These are phyloP conservation scores for Chloroceryle inda DNA, from an alignment of 2,797 vertebrate genomes.

Conservation along the genomic window DNA sequence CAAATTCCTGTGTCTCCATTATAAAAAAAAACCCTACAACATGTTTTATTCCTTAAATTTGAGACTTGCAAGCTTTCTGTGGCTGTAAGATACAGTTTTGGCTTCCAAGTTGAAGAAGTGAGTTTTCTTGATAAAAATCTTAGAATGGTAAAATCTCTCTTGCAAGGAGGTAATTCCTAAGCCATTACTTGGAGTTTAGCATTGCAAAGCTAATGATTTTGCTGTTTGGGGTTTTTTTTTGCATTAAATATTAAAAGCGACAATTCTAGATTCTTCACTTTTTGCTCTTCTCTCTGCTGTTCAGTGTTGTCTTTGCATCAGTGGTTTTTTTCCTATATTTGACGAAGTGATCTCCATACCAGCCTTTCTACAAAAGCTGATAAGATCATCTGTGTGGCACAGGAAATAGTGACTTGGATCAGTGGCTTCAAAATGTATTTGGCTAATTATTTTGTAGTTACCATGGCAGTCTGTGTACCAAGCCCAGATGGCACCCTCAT, in stretches of 20 bases:
- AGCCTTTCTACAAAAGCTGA: conserved; percentile 3
- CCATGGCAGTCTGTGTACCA: conserved; percentile 39
- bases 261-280: neutral
- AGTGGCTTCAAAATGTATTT: conserved; percentile 44
- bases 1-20: neutral
- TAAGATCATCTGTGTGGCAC: conserved; percentile 35
- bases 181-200: neutral
- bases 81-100: neutral
- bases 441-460: conserved; percentile 65
- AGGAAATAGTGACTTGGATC: conserved; percentile 23
- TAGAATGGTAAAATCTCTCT: neutral
- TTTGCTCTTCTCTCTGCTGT: neutral
- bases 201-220: neutral
- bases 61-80: neutral
- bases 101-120: neutral
- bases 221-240: neutral
- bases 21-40: neutral
- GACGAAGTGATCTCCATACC: neutral
- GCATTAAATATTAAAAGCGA: neutral
- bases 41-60: neutral
- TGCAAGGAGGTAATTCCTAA: neutral
- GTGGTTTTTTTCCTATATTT: too few relatives aligned
- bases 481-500: conserved; percentile 47
- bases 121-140: neutral
- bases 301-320: neutral